Base-by-base conservation (phyloP, 2,888 invertebrate genomes). In the Ochropacha duplaris region DNA sequence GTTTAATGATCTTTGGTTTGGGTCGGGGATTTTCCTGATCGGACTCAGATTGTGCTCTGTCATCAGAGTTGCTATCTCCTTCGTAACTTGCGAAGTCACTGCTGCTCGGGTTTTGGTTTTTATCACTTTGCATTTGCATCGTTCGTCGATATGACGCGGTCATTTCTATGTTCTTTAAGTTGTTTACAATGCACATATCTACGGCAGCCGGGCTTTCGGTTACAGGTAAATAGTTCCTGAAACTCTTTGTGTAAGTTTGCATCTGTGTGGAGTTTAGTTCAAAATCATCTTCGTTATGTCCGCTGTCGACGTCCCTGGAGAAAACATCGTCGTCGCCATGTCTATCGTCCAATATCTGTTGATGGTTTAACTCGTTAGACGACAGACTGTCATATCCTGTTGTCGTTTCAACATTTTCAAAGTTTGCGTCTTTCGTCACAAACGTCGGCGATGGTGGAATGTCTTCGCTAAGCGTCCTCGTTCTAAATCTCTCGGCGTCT, bases 401-500 rank as follows among this genome's bases (percentile, higher is more conserved):
- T 0, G 92, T 92, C 1, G 92, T 86, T 59, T 94, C 94, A 0
- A 88, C 81, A 60, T 90, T 90, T 63, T 91, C 92, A 56, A 90
- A 90, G 62, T 86, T 90, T 0, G 87, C 90, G 54, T 92, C 92
- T 67, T 81, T 88, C 0, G 90, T 87, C 11, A 92, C 90, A 61
- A 86, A 90, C 0, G 92, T 91, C 0, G 94, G 93, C 0, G 94
- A 93, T 1, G 94, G 92, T 49, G 83, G 89, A 22, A 91, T 87
- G 44, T 90, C 90, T 73, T 93, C 87, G 86, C 94, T 94, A 22
- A 96, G 84, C 0, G 96, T 96, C 71, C 95, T 94, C 2, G 97
- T 97, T 71, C 95, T 94, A 80, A 95, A 97, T 55, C 97, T 93
- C 54, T 96, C 96, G 6, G 95, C 94, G 76, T 96, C 95, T 63